Conservation (phyloP, 2,113 vertebrate species). For the Antidorcas marsupialis region DNA sequence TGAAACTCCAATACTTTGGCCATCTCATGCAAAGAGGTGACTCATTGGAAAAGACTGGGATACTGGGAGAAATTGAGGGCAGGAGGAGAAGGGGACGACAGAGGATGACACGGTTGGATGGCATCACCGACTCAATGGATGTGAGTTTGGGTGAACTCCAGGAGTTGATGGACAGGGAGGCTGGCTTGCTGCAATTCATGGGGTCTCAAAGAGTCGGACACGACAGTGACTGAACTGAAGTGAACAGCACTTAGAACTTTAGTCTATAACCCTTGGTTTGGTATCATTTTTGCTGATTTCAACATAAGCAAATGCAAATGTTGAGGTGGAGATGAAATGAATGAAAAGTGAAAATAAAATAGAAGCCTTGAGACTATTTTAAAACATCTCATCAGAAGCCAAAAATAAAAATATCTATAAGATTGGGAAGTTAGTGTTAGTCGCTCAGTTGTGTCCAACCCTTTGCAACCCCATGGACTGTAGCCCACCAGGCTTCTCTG, state of each 20-base stretch:
- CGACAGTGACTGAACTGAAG: no score
- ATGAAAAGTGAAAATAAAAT: constrained; percentile 8
- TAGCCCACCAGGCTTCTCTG: background rate
- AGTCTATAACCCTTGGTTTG: background rate
- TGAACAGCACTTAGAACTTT: background rate
- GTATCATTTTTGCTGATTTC: background rate
- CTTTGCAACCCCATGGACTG: background rate
- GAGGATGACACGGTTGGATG: no score
- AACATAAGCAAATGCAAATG: background rate
- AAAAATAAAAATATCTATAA: constrained; percentile 9
- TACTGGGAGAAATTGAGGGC: no score
- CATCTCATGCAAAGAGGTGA: no score
- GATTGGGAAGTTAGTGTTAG: background rate
- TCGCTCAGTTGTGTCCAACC: background rate
- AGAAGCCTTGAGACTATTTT: background rate
- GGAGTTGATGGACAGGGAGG: no score
- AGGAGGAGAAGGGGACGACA: no score
- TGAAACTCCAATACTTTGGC: no score
- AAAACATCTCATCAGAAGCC: background rate
- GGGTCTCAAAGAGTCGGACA: no score
- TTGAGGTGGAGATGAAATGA: background rate
- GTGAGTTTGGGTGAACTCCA: no score
- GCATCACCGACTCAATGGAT: no score
- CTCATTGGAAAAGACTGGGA: no score
- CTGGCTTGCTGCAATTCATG: no score